Base-by-base conservation (phyloP, 2,797 vertebrate genomes). In the Poecilia velifera region DNA sequence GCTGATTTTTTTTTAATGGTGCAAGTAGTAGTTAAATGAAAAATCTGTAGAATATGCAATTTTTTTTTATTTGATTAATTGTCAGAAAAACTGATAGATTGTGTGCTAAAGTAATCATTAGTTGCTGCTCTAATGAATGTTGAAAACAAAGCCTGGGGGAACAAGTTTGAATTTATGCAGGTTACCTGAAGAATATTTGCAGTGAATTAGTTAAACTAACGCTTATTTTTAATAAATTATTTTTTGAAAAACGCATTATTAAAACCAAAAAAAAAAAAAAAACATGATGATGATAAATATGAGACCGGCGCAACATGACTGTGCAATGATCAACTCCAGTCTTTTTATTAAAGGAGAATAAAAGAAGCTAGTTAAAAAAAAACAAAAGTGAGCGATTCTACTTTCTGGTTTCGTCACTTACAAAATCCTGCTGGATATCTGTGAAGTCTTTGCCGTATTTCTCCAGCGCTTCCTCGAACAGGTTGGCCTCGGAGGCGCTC, bases 391-490 rank as follows among this genome's bases (percentile, higher is more conserved):
- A 9, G 45, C 22, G n/a, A 34, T 36, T 78, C 8, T 55, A 31
- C 31, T 78, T 46, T 16, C 72, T 43, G 31, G 31, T 1, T 76
- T 73, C 12, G 2, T 62, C 66, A 98, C 98, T 97, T 91, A 99
- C 98, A 92, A 99, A 99, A 91, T 99, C 98, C 89, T 99, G 98
- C 85, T 99, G 98, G 91, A 99, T 99, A 83, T 99, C 98, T 0
- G 97, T 97, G 93, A 99, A 99, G 93, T 99, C 98, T 90, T 99
- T 99, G 90, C 98, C 98, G 0, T 99, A 99, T 92, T 99, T 99
- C 93, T 99, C 98, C 68, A 99, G 94, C 0, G 98, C 98, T 92
- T 99, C 98, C 92, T 99, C 98, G 0, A 99, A 99, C 62, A 99
- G 95, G 93, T 98, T 98, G 90, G 98, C 98, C 94, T 99, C 98